Conservation (phyloP, 1,140 invertebrate genomes). For the Megathymus violae region DNA sequence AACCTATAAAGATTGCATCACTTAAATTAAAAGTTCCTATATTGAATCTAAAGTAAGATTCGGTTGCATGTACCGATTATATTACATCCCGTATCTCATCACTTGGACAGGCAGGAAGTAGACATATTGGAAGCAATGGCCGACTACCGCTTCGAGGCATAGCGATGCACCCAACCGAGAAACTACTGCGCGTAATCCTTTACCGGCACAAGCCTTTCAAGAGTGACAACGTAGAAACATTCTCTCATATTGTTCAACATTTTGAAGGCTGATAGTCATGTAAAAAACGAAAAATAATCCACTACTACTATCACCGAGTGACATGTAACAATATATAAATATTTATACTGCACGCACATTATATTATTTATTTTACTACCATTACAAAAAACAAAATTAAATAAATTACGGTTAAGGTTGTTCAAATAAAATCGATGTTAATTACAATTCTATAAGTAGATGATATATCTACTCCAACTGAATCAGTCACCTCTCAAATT, state of each 20-base stretch:
- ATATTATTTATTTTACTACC: no score
- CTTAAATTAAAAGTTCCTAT: no score
- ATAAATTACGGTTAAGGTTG: no score
- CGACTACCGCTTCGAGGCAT: conserved; percentile 43
- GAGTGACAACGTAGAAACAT: conserved; percentile 69
- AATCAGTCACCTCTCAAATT: no score
- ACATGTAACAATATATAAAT: conserved; percentile 11
- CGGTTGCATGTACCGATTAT: no score
- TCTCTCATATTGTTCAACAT: conserved; percentile 71
- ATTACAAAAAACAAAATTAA: no score
- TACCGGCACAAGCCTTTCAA: conserved; percentile 71
- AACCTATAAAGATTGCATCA: no score
- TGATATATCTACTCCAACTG: no score
- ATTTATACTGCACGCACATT: no score
- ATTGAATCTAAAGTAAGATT: no score
- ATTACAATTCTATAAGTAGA: no score
- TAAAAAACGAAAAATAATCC: conserved; percentile 25
- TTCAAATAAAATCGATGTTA: no score
- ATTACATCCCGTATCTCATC: not conserved
- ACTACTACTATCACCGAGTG: not conserved
- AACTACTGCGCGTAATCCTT: conserved; percentile 73
- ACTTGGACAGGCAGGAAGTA: conserved; percentile 57
- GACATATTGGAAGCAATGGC: conserved; percentile 52
- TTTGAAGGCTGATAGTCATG: conserved; percentile 52
- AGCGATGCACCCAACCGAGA: conserved; percentile 55